These are phyloP conservation scores for Lepidochitona cinerea DNA, from an alignment of 2,888 invertebrate species.

Conservation along the genomic window DNA sequence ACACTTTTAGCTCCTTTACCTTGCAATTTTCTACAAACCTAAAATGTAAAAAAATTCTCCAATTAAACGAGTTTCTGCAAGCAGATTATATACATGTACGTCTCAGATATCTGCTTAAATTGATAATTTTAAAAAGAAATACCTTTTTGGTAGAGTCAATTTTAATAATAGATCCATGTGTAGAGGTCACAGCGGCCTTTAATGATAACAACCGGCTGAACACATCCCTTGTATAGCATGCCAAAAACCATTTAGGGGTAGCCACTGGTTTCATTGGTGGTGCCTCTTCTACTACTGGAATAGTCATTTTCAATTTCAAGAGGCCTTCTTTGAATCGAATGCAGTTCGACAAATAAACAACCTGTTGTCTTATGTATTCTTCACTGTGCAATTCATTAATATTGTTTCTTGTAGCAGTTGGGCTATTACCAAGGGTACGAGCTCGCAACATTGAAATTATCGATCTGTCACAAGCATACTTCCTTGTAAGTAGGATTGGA, in stretches of 20 bases:
- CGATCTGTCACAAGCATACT: not conserved
- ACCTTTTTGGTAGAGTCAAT: not conserved
- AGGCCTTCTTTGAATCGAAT: not conserved
- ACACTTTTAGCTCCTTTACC: not conserved
- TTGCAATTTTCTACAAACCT: not conserved
- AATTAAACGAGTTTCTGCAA: not conserved
- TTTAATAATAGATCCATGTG: not conserved
- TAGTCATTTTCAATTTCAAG: not conserved
- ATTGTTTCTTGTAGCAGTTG: not conserved
- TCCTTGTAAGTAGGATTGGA: not conserved
- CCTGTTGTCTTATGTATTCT: not conserved
- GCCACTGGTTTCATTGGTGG: not conserved
- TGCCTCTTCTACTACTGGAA: not conserved
- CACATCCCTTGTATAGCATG: not conserved
- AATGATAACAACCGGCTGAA: not conserved
- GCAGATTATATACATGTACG: too few species aligned
- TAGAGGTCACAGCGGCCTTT: not conserved
- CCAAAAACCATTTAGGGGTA: not conserved
- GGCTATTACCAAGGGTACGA: not conserved
- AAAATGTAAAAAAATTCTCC: not conserved
- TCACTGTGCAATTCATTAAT: not conserved
- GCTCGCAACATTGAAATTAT: not conserved
- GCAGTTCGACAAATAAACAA: not conserved
- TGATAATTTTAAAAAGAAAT: too few species aligned
- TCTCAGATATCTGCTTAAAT: too few species aligned